phyloP scores from a whole-genome alignment of 2,113 vertebrate species.

The Boulengeromyrus knoepffleri region DNA sequence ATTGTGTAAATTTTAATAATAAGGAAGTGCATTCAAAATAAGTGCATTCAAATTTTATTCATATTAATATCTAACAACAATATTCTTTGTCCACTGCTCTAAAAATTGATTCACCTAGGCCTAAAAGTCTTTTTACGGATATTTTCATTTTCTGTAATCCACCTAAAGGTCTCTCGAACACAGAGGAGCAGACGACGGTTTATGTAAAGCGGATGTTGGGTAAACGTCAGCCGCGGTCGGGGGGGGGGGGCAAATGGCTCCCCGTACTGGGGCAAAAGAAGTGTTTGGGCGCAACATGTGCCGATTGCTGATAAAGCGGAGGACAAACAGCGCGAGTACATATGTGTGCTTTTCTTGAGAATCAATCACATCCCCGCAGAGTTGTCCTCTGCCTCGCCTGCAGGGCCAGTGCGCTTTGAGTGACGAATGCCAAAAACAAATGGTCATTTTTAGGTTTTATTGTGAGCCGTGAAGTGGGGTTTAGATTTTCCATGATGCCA shows the following conservation, averaged over 20 bases:
- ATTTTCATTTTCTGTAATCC: not conserved
- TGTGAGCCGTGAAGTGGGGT: not conserved
- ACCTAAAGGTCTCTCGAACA: not conserved
- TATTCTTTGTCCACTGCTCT: not conserved
- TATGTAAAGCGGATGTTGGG: not conserved
- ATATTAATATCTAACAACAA: not conserved
- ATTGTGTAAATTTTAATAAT: not conserved
- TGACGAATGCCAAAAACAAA: not conserved
- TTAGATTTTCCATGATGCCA: not conserved
- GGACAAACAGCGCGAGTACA: slow-evolving; percentile 23
- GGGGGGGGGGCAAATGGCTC: not conserved
- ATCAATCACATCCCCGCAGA: slow-evolving; percentile 3
- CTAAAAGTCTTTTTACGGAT: not conserved
- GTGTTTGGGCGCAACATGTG: slow-evolving; percentile 46
- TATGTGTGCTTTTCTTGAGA: not conserved
- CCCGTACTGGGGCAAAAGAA: slow-evolving; percentile 27
- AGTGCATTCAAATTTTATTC: not conserved
- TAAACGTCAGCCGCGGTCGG: not conserved
- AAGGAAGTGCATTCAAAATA: too few species aligned
- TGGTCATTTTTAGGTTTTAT: not conserved
- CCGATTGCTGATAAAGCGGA: slow-evolving; percentile 40
- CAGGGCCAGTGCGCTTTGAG: not conserved
- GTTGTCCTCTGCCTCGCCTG: not conserved
- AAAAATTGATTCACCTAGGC: not conserved
- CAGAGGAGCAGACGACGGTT: not conserved